These are phyloP conservation scores for Thalpophila matura DNA, from an alignment of 2,888 invertebrate genomes.

Conservation along the genomic window DNA sequence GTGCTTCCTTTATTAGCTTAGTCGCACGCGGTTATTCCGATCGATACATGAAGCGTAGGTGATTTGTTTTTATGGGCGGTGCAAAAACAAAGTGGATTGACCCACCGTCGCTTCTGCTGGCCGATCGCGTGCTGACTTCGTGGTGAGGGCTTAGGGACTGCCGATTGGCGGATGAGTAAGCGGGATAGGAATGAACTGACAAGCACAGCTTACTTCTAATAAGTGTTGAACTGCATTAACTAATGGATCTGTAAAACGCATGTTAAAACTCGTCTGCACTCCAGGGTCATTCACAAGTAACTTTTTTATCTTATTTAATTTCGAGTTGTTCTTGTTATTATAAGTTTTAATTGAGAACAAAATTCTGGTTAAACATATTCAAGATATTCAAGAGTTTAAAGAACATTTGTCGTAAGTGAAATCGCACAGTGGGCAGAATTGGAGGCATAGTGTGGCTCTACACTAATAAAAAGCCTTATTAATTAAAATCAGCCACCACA, in stretches of 20 bases:
- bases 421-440: neutral
- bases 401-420: neutral
- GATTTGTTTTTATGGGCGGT: slow-evolving; percentile 87
- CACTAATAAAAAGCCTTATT: neutral
- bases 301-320: too few species aligned
- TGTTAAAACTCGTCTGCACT: neutral
- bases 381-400: too few species aligned
- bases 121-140: slow-evolving; percentile 81
- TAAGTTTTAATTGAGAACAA: too few species aligned
- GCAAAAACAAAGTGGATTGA: slow-evolving; percentile 90
- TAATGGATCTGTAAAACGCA: neutral
- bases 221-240: neutral
- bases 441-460: neutral
- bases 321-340: neutral
- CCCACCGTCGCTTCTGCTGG: slow-evolving; percentile 79
- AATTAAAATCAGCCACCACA: slow-evolving; percentile 19
- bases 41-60: slow-evolving; percentile 86
- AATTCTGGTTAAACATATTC: too few species aligned
- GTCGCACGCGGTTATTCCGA: slow-evolving; percentile 83
- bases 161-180: slow-evolving; percentile 45
- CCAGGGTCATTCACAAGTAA: too few species aligned
- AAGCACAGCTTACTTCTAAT: neutral
- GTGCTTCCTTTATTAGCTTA: slow-evolving; percentile 81
- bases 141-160: slow-evolving; percentile 51
- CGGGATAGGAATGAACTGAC: neutral